Percentiles rank a stretch among this genome's conserved stretches.
Conservation (phyloP, 2,797 vertebrate genomes). For the Dallia pectoralis region DNA sequence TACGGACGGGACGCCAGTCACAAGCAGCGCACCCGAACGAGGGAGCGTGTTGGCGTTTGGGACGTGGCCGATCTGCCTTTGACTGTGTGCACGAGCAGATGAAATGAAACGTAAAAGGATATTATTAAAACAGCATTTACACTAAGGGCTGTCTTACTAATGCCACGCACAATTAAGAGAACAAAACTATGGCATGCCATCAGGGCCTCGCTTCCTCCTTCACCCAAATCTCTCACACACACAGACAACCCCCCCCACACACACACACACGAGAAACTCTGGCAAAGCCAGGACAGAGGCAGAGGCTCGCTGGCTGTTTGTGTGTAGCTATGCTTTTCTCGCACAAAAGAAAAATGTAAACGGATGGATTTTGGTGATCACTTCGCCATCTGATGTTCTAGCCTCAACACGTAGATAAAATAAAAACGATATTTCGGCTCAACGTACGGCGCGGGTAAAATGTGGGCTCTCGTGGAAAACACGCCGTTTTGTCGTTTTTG, state of each 20-base stretch:
- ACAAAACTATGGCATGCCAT: constrained; percentile 71
- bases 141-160: constrained; percentile 76
- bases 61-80: not conserved
- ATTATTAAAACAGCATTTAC: constrained; percentile 71
- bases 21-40: constrained; percentile 58
- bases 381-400: constrained; percentile 30
- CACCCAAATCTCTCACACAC: constrained; percentile 55
- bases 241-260: too few relatives aligned
- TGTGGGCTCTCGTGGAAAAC: constrained; percentile 12
- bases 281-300: constrained; percentile 10
- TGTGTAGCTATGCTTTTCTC: constrained; percentile 16
- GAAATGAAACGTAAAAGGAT: constrained; percentile 62
- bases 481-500: constrained; percentile 19
- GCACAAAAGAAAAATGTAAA: constrained; percentile 32
- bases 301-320: constrained; percentile 19
- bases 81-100: constrained; percentile 64
- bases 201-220: constrained; percentile 61
- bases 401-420: constrained; percentile 28
- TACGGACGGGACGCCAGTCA: not conserved
- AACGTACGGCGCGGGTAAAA: not conserved
- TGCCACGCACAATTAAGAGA: constrained; percentile 70
- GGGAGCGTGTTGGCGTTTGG: constrained; percentile 12
- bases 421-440: constrained; percentile 26
- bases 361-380: constrained; percentile 30
- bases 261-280: not conserved